A percentile compares a stretch with the other conserved stretches of the same genome.
Conservation (phyloP, 2,797 vertebrate genomes). For the Phyllotis vaccarum region DNA sequence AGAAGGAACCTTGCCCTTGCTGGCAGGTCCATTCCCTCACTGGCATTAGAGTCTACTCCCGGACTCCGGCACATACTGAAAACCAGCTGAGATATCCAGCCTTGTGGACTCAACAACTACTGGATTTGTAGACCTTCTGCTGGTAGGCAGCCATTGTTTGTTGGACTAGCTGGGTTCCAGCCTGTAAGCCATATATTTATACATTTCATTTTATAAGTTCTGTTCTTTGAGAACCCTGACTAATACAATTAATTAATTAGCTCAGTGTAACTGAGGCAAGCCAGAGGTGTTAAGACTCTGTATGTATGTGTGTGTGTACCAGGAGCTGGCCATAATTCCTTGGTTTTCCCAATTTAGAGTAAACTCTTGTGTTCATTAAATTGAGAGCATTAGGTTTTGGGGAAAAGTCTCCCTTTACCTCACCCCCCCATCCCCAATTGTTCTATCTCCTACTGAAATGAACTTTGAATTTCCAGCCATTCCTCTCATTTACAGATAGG, state of each 20-base stretch:
- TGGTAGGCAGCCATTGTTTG: not conserved
- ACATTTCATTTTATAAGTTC: not conserved
- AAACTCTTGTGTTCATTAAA: slow-evolving; percentile 3
- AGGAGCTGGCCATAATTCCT: not conserved
- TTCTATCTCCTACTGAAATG: not conserved
- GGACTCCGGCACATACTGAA: not conserved
- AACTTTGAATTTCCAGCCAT: slow-evolving; percentile 17
- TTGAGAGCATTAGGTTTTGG: not conserved
- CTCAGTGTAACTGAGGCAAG: not conserved
- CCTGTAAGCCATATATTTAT: not conserved
- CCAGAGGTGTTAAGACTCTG: not conserved
- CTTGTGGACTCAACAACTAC: not conserved
- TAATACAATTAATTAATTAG: not conserved
- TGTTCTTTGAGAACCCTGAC: not conserved
- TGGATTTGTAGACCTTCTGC: not conserved
- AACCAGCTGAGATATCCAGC: not conserved
- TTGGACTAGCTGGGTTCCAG: not conserved
- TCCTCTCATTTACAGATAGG: not conserved
- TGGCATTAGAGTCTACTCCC: not conserved
- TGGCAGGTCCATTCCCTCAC: not conserved
- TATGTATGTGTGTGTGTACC: not conserved
- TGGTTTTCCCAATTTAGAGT: not conserved
- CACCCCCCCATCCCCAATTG: too few relatives aligned
- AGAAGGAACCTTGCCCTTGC: not conserved
- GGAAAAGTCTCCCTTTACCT: not conserved